These are phyloP conservation scores for Lutjanus campechanus DNA, from an alignment of 2,797 vertebrate species.

Conservation along the genomic window DNA sequence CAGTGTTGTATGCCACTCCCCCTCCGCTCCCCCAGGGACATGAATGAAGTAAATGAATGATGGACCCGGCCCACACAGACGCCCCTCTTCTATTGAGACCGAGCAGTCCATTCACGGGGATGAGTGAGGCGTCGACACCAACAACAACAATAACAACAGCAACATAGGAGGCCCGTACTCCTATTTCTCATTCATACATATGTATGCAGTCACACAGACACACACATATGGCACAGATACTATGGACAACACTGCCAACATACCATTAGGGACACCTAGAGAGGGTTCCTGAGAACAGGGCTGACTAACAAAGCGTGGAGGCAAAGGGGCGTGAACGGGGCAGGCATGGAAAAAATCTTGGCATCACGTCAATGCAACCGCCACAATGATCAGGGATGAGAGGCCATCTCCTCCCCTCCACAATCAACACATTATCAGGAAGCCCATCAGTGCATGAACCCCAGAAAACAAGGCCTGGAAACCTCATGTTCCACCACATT, in stretches of 20 bases:
- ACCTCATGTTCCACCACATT: slow-evolving; percentile 67
- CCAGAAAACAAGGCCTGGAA: slow-evolving; percentile 71
- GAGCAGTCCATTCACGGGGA: slow-evolving; percentile 80
- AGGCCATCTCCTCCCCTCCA: slow-evolving; percentile 76
- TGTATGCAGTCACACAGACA: slow-evolving; percentile 71
- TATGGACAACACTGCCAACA: slow-evolving; percentile 72
- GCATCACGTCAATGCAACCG: slow-evolving; percentile 79
- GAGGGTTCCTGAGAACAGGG: slow-evolving; percentile 85
- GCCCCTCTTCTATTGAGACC: slow-evolving; percentile 80
- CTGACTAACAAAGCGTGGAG: slow-evolving; percentile 73
- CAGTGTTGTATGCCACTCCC: slow-evolving; percentile 75
- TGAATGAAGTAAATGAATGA: slow-evolving; percentile 85
- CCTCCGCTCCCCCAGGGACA: slow-evolving; percentile 68
- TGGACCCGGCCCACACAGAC: slow-evolving; percentile 81
- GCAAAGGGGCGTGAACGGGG: slow-evolving; percentile 73
- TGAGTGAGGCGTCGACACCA: slow-evolving; percentile 85
- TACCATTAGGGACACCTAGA: slow-evolving; percentile 80
- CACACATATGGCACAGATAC: slow-evolving; percentile 76
- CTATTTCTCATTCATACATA: slow-evolving; percentile 78
- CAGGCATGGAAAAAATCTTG: slow-evolving; percentile 73
- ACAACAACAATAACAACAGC: slow-evolving; percentile 85
- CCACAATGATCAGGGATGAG: slow-evolving; percentile 76
- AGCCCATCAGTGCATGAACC: slow-evolving; percentile 75
- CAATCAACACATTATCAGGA: slow-evolving; percentile 78
- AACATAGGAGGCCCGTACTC: slow-evolving; percentile 80